Conservation (phyloP, 2,888 invertebrate species). For the Anagyrus pseudococci region DNA sequence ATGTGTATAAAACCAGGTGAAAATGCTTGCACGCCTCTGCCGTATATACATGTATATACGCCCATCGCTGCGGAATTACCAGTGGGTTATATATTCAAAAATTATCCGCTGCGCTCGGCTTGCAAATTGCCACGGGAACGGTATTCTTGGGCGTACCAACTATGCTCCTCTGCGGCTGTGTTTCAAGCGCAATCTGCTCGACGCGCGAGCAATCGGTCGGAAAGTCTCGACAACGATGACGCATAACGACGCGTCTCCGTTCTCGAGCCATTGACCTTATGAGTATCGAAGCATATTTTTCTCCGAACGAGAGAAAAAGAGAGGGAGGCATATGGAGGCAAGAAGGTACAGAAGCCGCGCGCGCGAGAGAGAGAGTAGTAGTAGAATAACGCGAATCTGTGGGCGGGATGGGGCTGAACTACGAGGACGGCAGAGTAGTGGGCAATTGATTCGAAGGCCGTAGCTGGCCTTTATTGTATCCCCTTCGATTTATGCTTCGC, state of each 20-base stretch:
- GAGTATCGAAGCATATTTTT: constrained; percentile 11
- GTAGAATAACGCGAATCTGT: constrained; percentile 14
- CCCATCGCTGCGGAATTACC: too few species aligned
- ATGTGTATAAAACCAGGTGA: too few species aligned
- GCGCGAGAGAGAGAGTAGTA: too few species aligned
- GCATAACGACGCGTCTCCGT: not conserved
- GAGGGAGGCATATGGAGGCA: not conserved
- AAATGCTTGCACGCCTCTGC: too few species aligned
- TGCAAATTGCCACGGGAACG: too few species aligned
- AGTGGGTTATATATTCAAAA: too few species aligned
- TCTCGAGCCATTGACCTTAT: constrained; percentile 9
- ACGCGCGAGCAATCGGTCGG: constrained; percentile 16
- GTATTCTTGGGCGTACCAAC: too few species aligned
- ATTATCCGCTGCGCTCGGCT: too few species aligned
- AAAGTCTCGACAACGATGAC: constrained; percentile 1
- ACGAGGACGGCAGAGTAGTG: not conserved
- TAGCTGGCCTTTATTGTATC: not conserved
- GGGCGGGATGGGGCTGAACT: not conserved
- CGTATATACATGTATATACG: too few species aligned
- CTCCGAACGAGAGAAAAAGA: not conserved
- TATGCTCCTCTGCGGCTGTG: too few species aligned
- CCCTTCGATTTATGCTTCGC: constrained; percentile 18
- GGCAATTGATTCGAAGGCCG: constrained; percentile 20
- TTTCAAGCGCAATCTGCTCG: too few species aligned
- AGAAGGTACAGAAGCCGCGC: too few species aligned